These are phyloP conservation scores for Cynodonichthys magdalenae DNA, from an alignment of 2,797 vertebrate genomes.

Conservation along the genomic window DNA sequence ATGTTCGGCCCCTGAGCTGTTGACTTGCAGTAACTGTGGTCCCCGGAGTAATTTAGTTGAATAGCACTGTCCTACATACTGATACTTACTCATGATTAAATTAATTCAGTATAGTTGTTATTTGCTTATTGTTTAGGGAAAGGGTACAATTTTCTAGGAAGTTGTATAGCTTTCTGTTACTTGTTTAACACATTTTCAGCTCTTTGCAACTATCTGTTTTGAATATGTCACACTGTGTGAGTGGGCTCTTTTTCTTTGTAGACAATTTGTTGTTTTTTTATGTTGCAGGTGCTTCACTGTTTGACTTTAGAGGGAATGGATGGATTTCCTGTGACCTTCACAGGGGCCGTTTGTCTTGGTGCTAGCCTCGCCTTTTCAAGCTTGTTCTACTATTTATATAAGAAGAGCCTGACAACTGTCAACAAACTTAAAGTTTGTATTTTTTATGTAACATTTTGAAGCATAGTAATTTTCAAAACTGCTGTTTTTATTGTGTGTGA, in stretches of 20 bases:
- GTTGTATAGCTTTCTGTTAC: not conserved
- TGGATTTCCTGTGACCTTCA: constrained; percentile 59
- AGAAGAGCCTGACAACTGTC: constrained; percentile 75
- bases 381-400: constrained; percentile 85
- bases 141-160: not conserved
- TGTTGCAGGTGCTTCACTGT: constrained; percentile 31
- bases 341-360: constrained; percentile 83
- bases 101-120: not conserved
- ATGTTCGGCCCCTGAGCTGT: too few species aligned
- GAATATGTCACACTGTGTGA: not conserved
- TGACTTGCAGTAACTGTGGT: too few species aligned
- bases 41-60: too few species aligned
- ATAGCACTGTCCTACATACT: too few species aligned
- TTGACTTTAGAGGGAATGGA: constrained; percentile 77
- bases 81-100: too few species aligned
- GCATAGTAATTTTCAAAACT: not conserved
- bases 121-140: not conserved
- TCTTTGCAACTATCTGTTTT: not conserved
- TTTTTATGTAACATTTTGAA: not conserved
- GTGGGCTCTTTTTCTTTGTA: not conserved
- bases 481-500: not conserved
- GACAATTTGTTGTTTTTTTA: not conserved
- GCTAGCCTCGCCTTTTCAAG: constrained; percentile 84
- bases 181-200: not conserved
- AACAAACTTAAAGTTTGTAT: constrained; percentile 81